phyloP scores from a whole-genome alignment of 2,888 invertebrate species.

The Beris morrisii region DNA sequence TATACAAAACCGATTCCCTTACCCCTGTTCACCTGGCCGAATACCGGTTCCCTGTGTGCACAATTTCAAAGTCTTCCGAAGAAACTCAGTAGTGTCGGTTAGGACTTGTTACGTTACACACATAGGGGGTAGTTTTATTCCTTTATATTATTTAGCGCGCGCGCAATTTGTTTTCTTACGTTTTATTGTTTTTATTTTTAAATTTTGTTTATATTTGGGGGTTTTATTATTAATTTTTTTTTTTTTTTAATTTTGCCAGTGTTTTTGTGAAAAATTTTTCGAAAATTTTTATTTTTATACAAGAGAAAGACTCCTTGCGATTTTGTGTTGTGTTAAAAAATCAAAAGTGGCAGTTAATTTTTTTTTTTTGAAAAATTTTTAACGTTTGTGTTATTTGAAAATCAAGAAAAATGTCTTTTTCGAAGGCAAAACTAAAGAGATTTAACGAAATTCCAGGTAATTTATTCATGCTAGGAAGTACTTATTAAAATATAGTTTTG shows the following conservation, averaged over 20 bases:
- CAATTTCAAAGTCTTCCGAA: no score
- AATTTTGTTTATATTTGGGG: conserved; percentile 6
- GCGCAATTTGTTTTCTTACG: conserved; percentile 15
- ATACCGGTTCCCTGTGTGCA: no score
- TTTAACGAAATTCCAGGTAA: conserved; percentile 51
- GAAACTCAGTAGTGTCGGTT: conserved; percentile 20
- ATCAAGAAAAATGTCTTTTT: conserved; percentile 49
- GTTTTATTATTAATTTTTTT: conserved; percentile 2
- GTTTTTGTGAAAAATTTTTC: no score
- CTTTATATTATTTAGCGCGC: conserved; percentile 1
- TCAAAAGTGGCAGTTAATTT: no score
- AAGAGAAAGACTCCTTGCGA: not conserved
- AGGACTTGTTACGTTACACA: conserved; percentile 31
- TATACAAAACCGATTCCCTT: no score
- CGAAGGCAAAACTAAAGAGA: conserved; percentile 56
- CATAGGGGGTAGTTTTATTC: conserved; percentile 1
- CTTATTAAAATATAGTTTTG: no score
- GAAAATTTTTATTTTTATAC: not conserved
- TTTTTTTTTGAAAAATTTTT: no score
- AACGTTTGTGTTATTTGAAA: conserved; percentile 1
- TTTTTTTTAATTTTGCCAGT: no score
- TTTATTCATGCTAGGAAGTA: not conserved
- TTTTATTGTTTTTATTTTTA: conserved; percentile 10
- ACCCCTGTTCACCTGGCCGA: no score
- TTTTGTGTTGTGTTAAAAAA: no score